A percentile compares a stretch with the other conserved stretches of the same genome.
These are phyloP conservation scores for Australoheros scitulus DNA, from an alignment of 2,113 vertebrate genomes.

Conservation along the genomic window DNA sequence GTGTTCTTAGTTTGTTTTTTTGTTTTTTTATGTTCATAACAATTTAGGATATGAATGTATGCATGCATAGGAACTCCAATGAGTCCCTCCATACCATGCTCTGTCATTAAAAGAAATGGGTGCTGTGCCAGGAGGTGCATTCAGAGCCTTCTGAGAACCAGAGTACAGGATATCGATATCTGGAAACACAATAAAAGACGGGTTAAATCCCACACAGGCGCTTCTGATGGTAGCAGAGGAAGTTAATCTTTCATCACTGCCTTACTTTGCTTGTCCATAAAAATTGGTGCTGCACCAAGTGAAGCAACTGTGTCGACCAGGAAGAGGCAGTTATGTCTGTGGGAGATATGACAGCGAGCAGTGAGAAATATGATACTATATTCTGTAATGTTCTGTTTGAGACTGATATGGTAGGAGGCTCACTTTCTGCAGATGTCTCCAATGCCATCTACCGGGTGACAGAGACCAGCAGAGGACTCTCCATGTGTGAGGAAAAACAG, in stretches of 20 bases:
- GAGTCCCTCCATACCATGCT: constrained; percentile 84
- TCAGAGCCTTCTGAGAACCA: constrained; percentile 93
- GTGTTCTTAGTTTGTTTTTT: not conserved
- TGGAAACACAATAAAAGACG: constrained; percentile 50
- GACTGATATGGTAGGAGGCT: constrained; percentile 33
- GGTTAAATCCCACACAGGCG: not conserved
- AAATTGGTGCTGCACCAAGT: constrained; percentile 88
- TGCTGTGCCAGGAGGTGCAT: constrained; percentile 87
- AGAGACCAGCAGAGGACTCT: constrained; percentile 91
- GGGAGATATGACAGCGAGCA: not conserved
- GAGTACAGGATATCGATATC: constrained; percentile 92
- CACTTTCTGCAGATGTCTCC: constrained; percentile 92
- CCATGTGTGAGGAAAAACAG: constrained; percentile 94
- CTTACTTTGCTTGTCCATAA: constrained; percentile 97
- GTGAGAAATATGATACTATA: not conserved
- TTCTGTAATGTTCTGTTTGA: not conserved
- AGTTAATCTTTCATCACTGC: not conserved
- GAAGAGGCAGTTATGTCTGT: constrained; percentile 90
- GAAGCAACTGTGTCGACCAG: constrained; percentile 94
- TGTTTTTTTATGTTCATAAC: not conserved
- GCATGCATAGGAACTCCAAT: not conserved
- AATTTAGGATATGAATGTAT: not conserved
- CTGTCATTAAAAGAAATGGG: constrained; percentile 92
- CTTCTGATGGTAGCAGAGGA: not conserved
- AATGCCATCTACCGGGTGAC: constrained; percentile 89